phyloP scores from a whole-genome alignment of 2,113 vertebrate species.

The Oreochromis tanganicae region DNA sequence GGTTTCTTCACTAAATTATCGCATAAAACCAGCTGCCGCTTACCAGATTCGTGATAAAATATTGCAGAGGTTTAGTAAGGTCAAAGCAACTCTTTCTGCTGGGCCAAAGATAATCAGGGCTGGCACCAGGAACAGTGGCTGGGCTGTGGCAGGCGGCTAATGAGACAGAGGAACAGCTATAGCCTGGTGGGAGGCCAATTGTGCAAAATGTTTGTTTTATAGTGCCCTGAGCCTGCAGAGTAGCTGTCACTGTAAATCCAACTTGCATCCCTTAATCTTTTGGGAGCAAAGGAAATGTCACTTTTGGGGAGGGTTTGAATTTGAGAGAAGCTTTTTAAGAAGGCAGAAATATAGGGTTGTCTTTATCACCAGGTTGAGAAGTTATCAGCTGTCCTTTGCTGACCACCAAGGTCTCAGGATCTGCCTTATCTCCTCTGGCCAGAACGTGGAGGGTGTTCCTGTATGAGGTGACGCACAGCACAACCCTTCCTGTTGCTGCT shows the following conservation, averaged over 20 bases:
- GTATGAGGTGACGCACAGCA: conserved; percentile 73
- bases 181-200: conserved; percentile 53
- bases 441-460: conserved; percentile 76
- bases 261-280: conserved; percentile 13
- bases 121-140: conserved; percentile 53
- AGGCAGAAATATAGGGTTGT: conserved; percentile 5
- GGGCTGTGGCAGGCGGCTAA: conserved; percentile 49
- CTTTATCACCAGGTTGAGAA: conserved; percentile 61
- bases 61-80: conserved; percentile 1
- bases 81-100: conserved; percentile 16
- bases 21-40: neutral
- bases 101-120: conserved; percentile 52
- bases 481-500: conserved; percentile 79
- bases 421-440: conserved; percentile 80
- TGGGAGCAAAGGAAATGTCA: neutral
- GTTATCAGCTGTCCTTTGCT: conserved; percentile 67
- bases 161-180: conserved; percentile 45
- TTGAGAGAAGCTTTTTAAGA: neutral
- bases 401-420: conserved; percentile 61
- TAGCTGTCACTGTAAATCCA: conserved; percentile 46
- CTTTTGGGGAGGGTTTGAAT: neutral
- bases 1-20: conserved; percentile 19
- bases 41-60: conserved; percentile 30
- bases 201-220: conserved; percentile 61
- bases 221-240: conserved; percentile 29